A percentile compares a stretch with the other conserved stretches of the same genome.
Conservation (phyloP, 2,888 invertebrate species). For the Rapana venosa region DNA sequence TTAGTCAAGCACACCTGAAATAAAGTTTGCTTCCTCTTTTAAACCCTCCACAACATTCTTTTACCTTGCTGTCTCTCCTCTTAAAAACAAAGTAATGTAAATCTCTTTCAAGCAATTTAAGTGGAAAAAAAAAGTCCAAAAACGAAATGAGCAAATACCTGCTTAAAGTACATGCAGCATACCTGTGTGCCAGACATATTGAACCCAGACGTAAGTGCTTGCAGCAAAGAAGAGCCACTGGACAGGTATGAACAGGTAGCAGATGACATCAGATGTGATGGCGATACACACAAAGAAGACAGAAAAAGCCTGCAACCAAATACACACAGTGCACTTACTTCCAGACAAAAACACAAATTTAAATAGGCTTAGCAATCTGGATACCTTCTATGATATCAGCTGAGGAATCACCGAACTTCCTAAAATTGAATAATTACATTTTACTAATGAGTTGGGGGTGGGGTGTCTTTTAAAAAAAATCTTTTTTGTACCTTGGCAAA, state of each 20-base stretch:
- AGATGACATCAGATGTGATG: constrained; percentile 97
- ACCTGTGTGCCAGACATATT: constrained; percentile 99
- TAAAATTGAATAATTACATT: background rate
- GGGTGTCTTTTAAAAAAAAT: background rate
- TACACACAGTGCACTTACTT: background rate
- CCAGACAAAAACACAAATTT: background rate
- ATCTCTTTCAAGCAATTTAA: no score
- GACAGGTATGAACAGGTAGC: constrained; percentile 98
- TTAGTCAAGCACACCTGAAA: no score
- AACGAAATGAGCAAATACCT: no score
- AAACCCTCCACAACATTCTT: no score
- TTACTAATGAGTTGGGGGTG: background rate
- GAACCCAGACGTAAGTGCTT: constrained; percentile 99
- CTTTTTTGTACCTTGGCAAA: no score
- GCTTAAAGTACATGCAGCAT: background rate
- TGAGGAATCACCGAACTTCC: no score
- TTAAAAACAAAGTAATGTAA: no score
- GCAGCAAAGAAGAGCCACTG: constrained; percentile 98
- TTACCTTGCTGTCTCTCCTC: no score
- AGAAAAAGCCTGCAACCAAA: constrained; percentile 90
- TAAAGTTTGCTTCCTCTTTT: no score
- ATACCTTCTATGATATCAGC: no score
- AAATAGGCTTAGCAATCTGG: background rate
- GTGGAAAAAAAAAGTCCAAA: no score
- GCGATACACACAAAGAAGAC: constrained; percentile 98